Evolutionary conservation across 2,888 invertebrate genomes (phyloP).

Genomic region (Griposia aprilina): DNA sequence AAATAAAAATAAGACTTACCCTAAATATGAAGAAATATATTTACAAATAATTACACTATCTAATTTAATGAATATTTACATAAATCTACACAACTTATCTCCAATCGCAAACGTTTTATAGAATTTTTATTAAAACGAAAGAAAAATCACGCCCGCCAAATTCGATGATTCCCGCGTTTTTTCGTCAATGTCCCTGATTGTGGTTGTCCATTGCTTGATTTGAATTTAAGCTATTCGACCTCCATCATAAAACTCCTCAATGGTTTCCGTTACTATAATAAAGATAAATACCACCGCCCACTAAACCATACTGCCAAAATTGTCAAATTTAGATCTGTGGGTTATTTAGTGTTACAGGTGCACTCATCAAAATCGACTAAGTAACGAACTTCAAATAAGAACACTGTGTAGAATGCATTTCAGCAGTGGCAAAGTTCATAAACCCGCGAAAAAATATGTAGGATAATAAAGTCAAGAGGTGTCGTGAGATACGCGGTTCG

Average conservation of each 20-base stretch:
- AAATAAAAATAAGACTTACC: no score
- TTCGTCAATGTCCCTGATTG: no score
- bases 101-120: no score
- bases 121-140: no score
- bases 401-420: neutral
- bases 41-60: no score
- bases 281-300: no score
- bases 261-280: no score
- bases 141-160: no score
- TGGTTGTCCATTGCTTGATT: neutral
- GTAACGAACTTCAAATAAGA: neutral
- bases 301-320: neutral
- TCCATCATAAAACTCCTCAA: neutral
- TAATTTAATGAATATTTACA: no score
- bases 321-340: neutral
- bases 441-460: neutral
- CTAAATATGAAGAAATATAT: no score
- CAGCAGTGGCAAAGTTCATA: neutral
- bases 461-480: neutral
- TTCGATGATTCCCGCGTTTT: no score
- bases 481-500: neutral
- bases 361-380: neutral
- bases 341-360: neutral
- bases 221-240: neutral
- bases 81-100: no score